Conservation (phyloP, 2,888 invertebrate genomes). For the Napeogenes inachia region DNA sequence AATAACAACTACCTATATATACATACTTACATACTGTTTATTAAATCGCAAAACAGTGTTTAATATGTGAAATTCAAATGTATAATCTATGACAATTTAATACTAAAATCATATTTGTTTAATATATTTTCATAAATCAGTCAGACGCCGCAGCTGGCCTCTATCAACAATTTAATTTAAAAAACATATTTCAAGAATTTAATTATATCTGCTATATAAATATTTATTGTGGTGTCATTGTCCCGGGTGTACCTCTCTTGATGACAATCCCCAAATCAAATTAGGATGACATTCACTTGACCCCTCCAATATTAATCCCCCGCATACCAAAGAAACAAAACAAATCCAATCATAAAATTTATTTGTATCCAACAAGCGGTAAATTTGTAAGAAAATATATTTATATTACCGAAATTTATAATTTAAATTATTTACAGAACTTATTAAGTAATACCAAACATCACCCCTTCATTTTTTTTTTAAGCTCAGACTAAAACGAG, state of each 20-base stretch:
- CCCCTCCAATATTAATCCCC: constrained; percentile 27
- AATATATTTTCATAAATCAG: too few species aligned
- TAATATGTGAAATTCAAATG: too few species aligned
- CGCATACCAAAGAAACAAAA: constrained; percentile 31
- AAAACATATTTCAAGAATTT: too few species aligned
- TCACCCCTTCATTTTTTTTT: constrained; percentile 25
- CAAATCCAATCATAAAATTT: constrained; percentile 52
- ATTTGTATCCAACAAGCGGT: constrained; percentile 55
- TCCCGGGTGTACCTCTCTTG: neutral
- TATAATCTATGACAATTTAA: too few species aligned
- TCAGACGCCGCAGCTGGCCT: too few species aligned
- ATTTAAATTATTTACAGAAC: constrained; percentile 55
- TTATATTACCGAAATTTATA: constrained; percentile 41
- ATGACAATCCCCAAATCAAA: constrained; percentile 9
- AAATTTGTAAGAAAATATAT: constrained; percentile 61
- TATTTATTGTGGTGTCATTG: neutral
- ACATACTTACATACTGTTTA: too few species aligned
- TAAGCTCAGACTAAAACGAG: constrained; percentile 6
- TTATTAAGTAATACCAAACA: too few species aligned
- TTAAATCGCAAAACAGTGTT: too few species aligned
- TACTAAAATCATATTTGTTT: too few species aligned
- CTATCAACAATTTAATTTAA: too few species aligned
- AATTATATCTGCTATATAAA: neutral
- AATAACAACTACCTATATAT: too few species aligned
- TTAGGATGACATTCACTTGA: constrained; percentile 35